Evolutionary conservation across 92 coral and sea anemone genomes (phyloP), one percentile per base, ranked within the genome.

Genomic region (Actinernus sp.): DNA sequence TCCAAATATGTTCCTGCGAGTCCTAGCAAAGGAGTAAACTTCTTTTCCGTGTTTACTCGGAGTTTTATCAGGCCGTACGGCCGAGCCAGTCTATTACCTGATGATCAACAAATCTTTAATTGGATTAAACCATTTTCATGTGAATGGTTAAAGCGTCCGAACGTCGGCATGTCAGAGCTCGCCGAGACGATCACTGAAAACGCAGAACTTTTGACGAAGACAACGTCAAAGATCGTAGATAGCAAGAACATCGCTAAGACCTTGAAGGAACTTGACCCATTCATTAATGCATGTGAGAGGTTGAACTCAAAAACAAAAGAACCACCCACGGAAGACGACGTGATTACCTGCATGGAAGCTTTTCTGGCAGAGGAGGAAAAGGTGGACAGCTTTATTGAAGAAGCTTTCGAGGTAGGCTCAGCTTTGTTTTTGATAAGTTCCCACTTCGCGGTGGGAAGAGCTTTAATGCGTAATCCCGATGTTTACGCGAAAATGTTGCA

Each of bases 31-130:
- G 61, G 61, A 1, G 68, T 61, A 10, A 25, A 40, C 0, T 61
- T 32, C 47, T 61, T 33, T 26, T n/a, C 25, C 13, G 47, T 49
- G 10, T 2, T 3, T 25, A 29, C 24, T 0, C 10, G 71, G 11
- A 63, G 43, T 21, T 63, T 63, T 48, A 46, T 63, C 26, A 63
- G 60, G 26, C 74, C 74, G 18, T 66, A 49, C 18, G 74, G 63
- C n/a, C 13, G 22, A 0, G 62, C 63, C 11, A 3, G 17, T 8
- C 34, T 1, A 40, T 18, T 55, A 3, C 58, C 33, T 10, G 62
- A 33, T 1, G 23, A 26, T 0, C 11, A 46, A 2, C 6, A 58
- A 37, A 58, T 58, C 2, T 58, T 23, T n/a, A 16, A 29, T 3
- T 3, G 21, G 4, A 23, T 58, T 30, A 31, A 58, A 34, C 49